Evolutionary conservation across 1,140 invertebrate species (phyloP), one percentile per base, ranked within the genome.

Genomic region (Monochamus saltuarius): DNA sequence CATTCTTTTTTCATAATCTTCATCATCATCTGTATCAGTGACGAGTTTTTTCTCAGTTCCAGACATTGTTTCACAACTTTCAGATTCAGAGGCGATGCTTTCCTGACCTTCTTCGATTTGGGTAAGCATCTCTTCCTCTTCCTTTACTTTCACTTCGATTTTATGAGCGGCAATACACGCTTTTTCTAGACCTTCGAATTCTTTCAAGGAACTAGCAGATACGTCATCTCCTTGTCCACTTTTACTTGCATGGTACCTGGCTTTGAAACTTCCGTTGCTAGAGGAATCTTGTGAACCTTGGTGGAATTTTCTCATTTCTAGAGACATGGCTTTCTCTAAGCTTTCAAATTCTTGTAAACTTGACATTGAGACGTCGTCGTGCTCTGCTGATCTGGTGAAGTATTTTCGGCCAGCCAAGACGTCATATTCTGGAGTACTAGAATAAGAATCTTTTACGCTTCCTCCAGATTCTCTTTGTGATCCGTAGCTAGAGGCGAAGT

Each of bases 281-380:
- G 85, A 80, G 0, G 89, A 91, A 76, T 91, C 90, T 68, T 90
- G 88, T 9, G 85, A 86, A 55, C 84, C 80, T 65, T 84, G 83
- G 70, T 85, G 82, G 36, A 84, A 76, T 60, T 78, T 79, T 10
- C 80, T 78, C 51, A 83, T 85, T 71, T 88, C 87, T 34, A 88
- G 74, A 0, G 84, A 85, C 53, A 92, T 84, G 0, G 91, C 87
- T 69, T 85, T 86, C 78, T 98, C 95, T 6, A 97, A 76, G 55
- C 88, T 87, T 80, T 97, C 94, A 80, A 97, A 97, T 75, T 98
- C 95, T 77, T 95, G 93, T 57, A 97, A 80, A 7, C 94, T 97
- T 56, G 88, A 92, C 72, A 96, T 86, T 0, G 94, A 97, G 17
- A 94, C 81, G 77, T 94, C 91, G 76, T 97, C 94, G 74, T 93